phyloP scores from a whole-genome alignment of 1,140 invertebrate species.

The Magallana angulata region DNA sequence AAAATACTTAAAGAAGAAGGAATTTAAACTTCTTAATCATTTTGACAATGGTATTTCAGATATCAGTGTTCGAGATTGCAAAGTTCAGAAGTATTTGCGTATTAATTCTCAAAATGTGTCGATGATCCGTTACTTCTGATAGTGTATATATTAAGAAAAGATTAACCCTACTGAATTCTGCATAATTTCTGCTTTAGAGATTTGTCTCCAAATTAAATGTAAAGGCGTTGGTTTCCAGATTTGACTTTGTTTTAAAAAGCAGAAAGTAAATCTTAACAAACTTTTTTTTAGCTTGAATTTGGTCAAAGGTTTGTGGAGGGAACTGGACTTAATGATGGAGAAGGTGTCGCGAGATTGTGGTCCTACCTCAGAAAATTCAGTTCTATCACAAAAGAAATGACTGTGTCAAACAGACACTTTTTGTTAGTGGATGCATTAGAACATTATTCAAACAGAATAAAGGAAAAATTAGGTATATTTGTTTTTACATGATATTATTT shows the following conservation, averaged over 20 bases:
- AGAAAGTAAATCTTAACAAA: neutral
- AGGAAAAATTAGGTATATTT: constrained; percentile 34
- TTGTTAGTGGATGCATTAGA: constrained; percentile 41
- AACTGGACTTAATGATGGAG: constrained; percentile 54
- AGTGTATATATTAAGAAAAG: neutral
- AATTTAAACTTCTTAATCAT: too few relatives aligned
- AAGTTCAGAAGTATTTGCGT: neutral
- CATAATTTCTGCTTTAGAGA: neutral
- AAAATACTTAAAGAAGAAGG: too few relatives aligned
- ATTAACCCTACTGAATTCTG: neutral
- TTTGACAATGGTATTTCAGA: too few relatives aligned
- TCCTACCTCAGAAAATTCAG: constrained; percentile 51
- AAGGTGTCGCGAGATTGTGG: constrained; percentile 53
- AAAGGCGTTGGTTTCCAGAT: too few relatives aligned
- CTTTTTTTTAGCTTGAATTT: constrained; percentile 41
- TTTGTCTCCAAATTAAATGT: neutral
- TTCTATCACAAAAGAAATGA: constrained; percentile 58
- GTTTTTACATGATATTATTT: neutral
- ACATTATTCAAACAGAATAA: constrained; percentile 20
- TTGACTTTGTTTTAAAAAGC: neutral
- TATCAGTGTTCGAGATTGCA: too few relatives aligned
- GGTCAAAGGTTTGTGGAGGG: constrained; percentile 36
- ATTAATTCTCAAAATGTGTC: neutral
- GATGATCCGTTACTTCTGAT: neutral
- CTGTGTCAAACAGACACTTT: constrained; percentile 43